A percentile compares a stretch with the other conserved stretches of the same genome.
Conservation (phyloP, 2,113 vertebrate genomes). For the Ursus arctos region DNA sequence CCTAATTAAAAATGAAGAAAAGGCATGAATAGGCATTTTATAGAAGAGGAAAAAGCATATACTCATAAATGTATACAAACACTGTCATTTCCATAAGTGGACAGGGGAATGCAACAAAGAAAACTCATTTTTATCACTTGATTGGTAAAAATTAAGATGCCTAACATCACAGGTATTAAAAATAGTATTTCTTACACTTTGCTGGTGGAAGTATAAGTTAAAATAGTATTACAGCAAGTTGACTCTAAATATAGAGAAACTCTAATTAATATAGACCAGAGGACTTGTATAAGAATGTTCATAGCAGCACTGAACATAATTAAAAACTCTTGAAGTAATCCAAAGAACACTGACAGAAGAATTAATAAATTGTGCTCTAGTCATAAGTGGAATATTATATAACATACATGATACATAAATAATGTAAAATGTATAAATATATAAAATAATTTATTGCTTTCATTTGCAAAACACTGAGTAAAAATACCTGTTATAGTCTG, state of each 20-base stretch:
- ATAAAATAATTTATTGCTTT: not conserved
- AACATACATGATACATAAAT: not conserved
- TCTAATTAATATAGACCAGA: not conserved
- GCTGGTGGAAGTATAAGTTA: not conserved
- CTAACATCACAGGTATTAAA: not conserved
- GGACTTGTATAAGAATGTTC: not conserved
- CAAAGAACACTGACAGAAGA: not conserved
- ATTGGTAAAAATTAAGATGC: not conserved
- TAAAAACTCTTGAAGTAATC: not conserved
- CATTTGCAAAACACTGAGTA: not conserved
- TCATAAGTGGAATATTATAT: not conserved
- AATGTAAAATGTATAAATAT: not conserved
- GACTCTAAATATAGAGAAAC: not conserved
- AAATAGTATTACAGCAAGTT: not conserved
- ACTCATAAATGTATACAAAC: not conserved
- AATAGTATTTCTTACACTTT: not conserved
- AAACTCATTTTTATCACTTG: not conserved
- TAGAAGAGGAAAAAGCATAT: not conserved
- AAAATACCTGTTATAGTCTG: not conserved
- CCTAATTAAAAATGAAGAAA: not conserved
- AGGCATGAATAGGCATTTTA: not conserved
- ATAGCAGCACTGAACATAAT: not conserved
- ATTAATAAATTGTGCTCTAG: not conserved
- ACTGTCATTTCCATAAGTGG: not conserved
- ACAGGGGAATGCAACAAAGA: not conserved